phyloP scores from a whole-genome alignment of 1,140 invertebrate species.

The Drosophila hydei region DNA sequence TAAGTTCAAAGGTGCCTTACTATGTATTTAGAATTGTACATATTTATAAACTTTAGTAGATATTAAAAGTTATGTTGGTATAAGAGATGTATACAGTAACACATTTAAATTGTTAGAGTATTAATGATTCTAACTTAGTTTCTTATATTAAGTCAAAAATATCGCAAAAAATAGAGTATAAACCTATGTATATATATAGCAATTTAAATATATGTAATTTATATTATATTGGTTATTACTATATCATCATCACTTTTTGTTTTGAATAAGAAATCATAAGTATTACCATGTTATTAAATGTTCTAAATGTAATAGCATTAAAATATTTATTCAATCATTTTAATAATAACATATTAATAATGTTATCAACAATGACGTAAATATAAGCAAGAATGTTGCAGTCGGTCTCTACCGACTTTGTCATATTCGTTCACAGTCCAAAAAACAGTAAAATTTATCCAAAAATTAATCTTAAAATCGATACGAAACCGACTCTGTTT shows the following conservation, averaged over 20 bases:
- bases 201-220: neutral
- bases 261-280: conserved; percentile 2
- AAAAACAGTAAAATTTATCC: too few relatives aligned
- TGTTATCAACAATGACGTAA: neutral
- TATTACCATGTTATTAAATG: neutral
- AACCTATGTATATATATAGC: conserved; percentile 7
- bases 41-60: conserved; percentile 37
- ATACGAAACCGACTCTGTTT: too few relatives aligned
- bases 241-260: neutral
- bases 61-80: conserved; percentile 37
- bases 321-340: too few relatives aligned
- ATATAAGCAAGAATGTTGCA: neutral
- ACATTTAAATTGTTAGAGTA: conserved; percentile 28
- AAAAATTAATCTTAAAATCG: neutral
- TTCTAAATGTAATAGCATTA: conserved; percentile 17
- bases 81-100: conserved; percentile 14
- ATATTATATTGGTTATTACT: neutral
- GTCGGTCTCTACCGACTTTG: too few relatives aligned
- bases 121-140: conserved; percentile 11
- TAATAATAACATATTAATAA: too few relatives aligned
- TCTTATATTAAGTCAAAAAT: conserved; percentile 1
- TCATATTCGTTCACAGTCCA: too few relatives aligned
- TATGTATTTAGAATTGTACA: conserved; percentile 68
- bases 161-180: conserved; percentile 12
- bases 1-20: conserved; percentile 76